Percentiles rank a stretch among this genome's conserved stretches.
phyloP scores from a whole-genome alignment of 2,888 invertebrate genomes.

The Nephrotoma guestfalica region DNA sequence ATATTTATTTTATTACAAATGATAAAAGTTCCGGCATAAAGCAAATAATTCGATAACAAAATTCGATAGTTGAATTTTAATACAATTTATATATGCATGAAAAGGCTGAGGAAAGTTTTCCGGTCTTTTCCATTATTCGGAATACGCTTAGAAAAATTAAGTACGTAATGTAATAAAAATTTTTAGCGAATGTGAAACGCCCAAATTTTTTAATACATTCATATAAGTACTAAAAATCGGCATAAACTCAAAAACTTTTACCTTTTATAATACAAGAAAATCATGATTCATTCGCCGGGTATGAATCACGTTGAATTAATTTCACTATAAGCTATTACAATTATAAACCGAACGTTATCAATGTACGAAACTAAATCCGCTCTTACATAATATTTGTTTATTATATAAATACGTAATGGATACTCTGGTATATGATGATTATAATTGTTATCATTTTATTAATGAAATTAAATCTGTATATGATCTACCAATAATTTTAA shows the following conservation, averaged over 20 bases:
- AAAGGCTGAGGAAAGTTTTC: no score
- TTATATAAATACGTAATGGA: background rate
- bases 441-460: background rate
- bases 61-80: no score
- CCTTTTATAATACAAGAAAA: background rate
- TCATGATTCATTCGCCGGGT: background rate
- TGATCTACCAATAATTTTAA: background rate
- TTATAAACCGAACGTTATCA: background rate
- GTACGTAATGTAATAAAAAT: no score
- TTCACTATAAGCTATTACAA: background rate
- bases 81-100: no score
- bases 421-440: background rate
- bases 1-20: no score
- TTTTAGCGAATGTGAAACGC: background rate
- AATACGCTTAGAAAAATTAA: no score
- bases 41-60: no score
- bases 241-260: background rate
- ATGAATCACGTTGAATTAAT: background rate
- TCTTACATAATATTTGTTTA: background rate
- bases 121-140: no score
- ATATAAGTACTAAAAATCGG: background rate
- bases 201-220: background rate
- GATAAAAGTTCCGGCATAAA: no score
- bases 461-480: background rate
- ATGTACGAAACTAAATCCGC: background rate